Conservation (phyloP, 2,797 vertebrate genomes). For the Pipistrellus pipistrellus region DNA sequence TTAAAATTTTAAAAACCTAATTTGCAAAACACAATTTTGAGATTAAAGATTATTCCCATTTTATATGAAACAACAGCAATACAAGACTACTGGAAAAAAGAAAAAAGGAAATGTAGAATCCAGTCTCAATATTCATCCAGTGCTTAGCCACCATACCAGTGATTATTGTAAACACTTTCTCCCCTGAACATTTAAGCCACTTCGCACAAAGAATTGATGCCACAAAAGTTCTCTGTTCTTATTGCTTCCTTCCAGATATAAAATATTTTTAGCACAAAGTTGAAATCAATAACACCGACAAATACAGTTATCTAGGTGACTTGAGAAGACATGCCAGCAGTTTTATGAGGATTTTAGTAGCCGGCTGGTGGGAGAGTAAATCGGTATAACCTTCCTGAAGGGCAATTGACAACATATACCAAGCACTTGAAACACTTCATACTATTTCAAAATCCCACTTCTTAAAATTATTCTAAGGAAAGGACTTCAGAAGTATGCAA, state of each 20-base stretch:
- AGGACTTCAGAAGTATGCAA: not conserved
- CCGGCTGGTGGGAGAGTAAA: slow-evolving; percentile 69
- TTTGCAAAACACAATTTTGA: slow-evolving; percentile 44
- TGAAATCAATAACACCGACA: slow-evolving; percentile 79
- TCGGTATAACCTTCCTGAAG: slow-evolving; percentile 76
- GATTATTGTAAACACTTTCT: not conserved
- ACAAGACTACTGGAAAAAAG: not conserved
- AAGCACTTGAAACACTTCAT: slow-evolving; percentile 39
- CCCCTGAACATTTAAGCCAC: slow-evolving; percentile 28
- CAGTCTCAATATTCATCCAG: not conserved
- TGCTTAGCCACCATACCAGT: not conserved
- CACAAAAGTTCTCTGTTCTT: slow-evolving; percentile 57
- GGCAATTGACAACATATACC: slow-evolving; percentile 58
- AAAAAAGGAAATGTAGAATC: not conserved
- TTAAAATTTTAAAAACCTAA: slow-evolving; percentile 29
- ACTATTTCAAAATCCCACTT: slow-evolving; percentile 48
- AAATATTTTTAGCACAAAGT: slow-evolving; percentile 81
- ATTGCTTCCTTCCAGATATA: slow-evolving; percentile 62
- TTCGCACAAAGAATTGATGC: slow-evolving; percentile 43
- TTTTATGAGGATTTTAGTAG: slow-evolving; percentile 71
- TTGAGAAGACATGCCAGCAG: slow-evolving; percentile 73
- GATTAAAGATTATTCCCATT: slow-evolving; percentile 5
- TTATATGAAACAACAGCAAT: not conserved
- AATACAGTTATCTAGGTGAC: slow-evolving; percentile 75
- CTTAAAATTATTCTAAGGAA: slow-evolving; percentile 63